Evolutionary conservation across 2,797 vertebrate species (phyloP).

Genomic region (Rallus crepitans): DNA sequence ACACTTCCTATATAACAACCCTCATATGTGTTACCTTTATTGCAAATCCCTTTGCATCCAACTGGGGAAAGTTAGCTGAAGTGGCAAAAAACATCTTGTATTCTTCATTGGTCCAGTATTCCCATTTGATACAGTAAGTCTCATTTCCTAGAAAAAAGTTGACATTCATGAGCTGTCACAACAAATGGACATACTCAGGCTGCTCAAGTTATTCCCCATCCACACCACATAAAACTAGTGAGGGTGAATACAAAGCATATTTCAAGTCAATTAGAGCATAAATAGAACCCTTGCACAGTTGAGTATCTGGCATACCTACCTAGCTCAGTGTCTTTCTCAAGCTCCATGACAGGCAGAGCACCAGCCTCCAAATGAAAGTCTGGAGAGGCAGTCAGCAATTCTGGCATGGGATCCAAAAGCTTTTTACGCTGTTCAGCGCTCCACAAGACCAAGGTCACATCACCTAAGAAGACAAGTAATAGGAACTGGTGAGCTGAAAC

Average conservation of each 20-base stretch:
- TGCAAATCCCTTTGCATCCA: slow-evolving; percentile 58
- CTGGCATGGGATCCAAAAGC: slow-evolving; percentile 76
- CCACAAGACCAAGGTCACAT: slow-evolving; percentile 34
- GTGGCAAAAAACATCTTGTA: slow-evolving; percentile 79
- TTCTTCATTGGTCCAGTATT: slow-evolving; percentile 70
- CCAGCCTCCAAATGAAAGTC: slow-evolving; percentile 72
- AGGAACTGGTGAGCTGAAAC: background rate
- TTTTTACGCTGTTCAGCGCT: slow-evolving; percentile 66
- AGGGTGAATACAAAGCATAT: background rate
- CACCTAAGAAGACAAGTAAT: slow-evolving; percentile 44
- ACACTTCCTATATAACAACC: background rate
- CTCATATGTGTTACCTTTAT: slow-evolving; percentile 80
- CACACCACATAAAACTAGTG: background rate
- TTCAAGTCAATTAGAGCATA: background rate
- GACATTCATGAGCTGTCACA: background rate
- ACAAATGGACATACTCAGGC: background rate
- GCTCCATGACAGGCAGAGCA: slow-evolving; percentile 78
- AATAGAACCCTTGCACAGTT: background rate
- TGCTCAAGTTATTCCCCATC: background rate
- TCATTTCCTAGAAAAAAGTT: slow-evolving; percentile 76
- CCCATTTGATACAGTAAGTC: slow-evolving; percentile 71
- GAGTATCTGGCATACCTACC: slow-evolving; percentile 70
- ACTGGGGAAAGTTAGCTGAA: slow-evolving; percentile 14
- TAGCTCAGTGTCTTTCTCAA: slow-evolving; percentile 73
- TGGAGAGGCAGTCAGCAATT: slow-evolving; percentile 53